Evolutionary conservation across 2,113 vertebrate genomes (phyloP).

Genomic region (Lethenteron reissneri): DNA sequence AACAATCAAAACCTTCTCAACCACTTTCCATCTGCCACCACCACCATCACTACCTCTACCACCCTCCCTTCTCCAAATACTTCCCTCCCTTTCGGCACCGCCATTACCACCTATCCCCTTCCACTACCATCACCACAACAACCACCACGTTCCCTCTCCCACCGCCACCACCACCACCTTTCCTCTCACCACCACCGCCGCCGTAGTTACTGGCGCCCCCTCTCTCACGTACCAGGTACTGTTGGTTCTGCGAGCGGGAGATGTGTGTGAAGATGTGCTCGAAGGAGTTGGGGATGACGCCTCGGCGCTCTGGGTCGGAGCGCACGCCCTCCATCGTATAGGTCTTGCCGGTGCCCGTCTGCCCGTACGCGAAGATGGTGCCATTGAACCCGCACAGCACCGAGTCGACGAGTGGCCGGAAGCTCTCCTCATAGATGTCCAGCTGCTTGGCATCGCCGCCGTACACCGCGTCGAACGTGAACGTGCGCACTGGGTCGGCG

Average conservation of each 20-base stretch:
- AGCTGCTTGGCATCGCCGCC: slow-evolving; percentile 49
- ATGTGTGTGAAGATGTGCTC: slow-evolving; percentile 89
- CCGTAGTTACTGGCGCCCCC: too few relatives aligned
- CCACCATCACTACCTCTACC: too few relatives aligned
- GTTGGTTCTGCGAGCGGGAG: slow-evolving; percentile 76
- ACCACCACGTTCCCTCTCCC: too few relatives aligned
- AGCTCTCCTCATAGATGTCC: slow-evolving; percentile 65
- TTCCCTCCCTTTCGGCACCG: too few relatives aligned
- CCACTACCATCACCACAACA: too few relatives aligned
- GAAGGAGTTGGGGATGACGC: slow-evolving; percentile 65
- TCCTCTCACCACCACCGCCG: too few relatives aligned
- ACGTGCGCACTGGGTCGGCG: slow-evolving; percentile 51
- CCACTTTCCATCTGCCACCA: too few relatives aligned
- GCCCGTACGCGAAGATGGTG: slow-evolving; percentile 72
- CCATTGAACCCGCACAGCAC: slow-evolving; percentile 77
- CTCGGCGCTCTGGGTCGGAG: slow-evolving; percentile 43
- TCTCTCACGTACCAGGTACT: slow-evolving; percentile 41
- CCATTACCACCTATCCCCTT: too few relatives aligned
- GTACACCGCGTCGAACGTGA: slow-evolving; percentile 81
- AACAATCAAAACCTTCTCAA: too few relatives aligned
- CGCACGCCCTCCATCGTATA: slow-evolving; percentile 71
- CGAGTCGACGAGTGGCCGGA: slow-evolving; percentile 61
- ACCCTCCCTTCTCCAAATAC: too few relatives aligned
- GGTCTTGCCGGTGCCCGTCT: slow-evolving; percentile 85
- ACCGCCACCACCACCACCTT: too few relatives aligned